phyloP scores from a whole-genome alignment of 2,113 vertebrate genomes.

The Psittacus erithacus region DNA sequence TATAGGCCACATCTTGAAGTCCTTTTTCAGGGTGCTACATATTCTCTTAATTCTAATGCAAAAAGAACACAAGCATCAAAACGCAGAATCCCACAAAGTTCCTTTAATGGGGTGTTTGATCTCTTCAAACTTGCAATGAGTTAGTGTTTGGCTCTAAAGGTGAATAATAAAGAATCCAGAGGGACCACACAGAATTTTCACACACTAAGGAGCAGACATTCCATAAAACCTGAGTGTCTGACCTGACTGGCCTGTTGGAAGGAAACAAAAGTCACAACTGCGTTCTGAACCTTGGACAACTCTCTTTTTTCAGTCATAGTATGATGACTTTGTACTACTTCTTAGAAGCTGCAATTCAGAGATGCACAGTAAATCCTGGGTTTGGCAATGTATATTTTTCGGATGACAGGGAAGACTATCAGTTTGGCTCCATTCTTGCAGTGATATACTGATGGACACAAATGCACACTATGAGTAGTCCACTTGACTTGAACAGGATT shows the following conservation, averaged over 20 bases:
- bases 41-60: not conserved
- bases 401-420: not conserved
- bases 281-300: not conserved
- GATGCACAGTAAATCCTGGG: not conserved
- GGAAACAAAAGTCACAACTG: not conserved
- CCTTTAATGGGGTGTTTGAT: rapidly evolving
- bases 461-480: not conserved
- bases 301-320: not conserved
- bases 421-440: not conserved
- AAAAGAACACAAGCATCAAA: not conserved
- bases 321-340: not conserved
- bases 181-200: not conserved
- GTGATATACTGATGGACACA: not conserved
- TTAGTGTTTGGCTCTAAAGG: not conserved
- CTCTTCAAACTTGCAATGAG: not conserved
- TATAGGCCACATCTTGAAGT: not conserved
- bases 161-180: not conserved
- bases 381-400: not conserved
- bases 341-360: not conserved
- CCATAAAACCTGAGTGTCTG: not conserved
- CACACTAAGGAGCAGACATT: no score
- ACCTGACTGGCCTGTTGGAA: not conserved
- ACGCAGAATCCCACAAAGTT: not conserved
- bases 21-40: not conserved
- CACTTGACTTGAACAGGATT: not conserved